phyloP scores from a whole-genome alignment of 2,113 vertebrate genomes.

The Atrichornis clamosus region DNA sequence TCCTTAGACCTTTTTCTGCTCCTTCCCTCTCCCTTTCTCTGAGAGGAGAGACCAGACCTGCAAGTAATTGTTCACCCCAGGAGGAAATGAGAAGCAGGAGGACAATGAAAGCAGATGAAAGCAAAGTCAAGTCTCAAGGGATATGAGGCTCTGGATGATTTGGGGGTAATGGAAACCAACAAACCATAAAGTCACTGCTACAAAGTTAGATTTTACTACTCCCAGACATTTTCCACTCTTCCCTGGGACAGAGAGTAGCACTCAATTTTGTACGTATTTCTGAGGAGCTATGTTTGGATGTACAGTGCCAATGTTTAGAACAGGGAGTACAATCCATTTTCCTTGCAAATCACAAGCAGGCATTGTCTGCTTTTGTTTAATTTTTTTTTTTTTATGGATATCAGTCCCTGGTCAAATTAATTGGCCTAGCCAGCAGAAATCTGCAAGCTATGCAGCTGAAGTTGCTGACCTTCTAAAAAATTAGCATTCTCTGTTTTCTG shows the following conservation, averaged over 20 bases:
- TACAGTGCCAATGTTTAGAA: neutral
- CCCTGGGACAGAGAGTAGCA: neutral
- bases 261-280: neutral
- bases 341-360: neutral
- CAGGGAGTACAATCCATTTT: neutral
- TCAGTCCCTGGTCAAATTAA: neutral
- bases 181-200: neutral
- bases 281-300: neutral
- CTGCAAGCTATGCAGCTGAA: neutral
- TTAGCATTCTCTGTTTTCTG: neutral
- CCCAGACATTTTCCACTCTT: neutral
- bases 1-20: neutral
- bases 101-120: neutral
- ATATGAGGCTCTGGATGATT: neutral
- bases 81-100: neutral
- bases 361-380: neutral
- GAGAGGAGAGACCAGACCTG: neutral
- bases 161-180: neutral
- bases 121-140: neutral
- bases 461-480: neutral
- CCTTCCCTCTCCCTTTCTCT: neutral
- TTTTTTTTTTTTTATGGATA: neutral
- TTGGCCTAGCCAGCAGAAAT: neutral
- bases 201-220: neutral
- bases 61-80: neutral